Evolutionary conservation across 2,888 invertebrate genomes (phyloP).

Genomic region (Zaprionus bogoriensis): DNA sequence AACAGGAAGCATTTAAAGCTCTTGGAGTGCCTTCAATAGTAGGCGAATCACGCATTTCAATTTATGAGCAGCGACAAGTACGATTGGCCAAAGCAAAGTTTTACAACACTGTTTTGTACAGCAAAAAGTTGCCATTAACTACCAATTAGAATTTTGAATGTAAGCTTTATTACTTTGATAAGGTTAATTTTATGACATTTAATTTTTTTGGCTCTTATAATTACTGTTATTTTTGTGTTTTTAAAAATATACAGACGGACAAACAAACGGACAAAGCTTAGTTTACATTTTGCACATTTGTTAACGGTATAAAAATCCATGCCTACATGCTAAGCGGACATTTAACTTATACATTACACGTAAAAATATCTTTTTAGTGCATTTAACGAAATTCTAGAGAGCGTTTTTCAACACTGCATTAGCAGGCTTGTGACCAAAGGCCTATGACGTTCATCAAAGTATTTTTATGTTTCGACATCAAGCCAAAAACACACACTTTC

Average conservation of each 20-base stretch:
- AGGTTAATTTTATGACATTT: too few species aligned
- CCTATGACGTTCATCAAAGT: too few species aligned
- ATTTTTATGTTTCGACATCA: not conserved
- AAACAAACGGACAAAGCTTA: too few species aligned
- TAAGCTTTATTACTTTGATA: not conserved
- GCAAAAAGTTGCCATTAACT: not conserved
- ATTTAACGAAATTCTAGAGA: too few species aligned
- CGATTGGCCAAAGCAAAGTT: not conserved
- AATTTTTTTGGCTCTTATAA: too few species aligned
- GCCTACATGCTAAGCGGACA: too few species aligned
- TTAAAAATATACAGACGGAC: too few species aligned
- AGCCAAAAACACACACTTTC: not conserved
- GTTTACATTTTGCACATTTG: too few species aligned
- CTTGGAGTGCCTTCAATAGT: not conserved
- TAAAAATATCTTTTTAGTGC: too few species aligned
- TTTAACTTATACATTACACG: too few species aligned
- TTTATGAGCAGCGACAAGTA: conserved; percentile 1
- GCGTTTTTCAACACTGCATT: not conserved
- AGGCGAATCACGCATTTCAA: conserved; percentile 3
- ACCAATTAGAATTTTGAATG: not conserved
- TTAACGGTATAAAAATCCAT: too few species aligned
- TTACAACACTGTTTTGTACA: not conserved
- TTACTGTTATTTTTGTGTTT: too few species aligned
- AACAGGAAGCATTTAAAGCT: conserved; percentile 3
- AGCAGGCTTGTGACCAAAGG: not conserved